Percentiles rank a stretch among this genome's conserved stretches.
Evolutionary conservation across 1,140 invertebrate species (phyloP).

Genomic region (Drosophila pseudoananassae): DNA sequence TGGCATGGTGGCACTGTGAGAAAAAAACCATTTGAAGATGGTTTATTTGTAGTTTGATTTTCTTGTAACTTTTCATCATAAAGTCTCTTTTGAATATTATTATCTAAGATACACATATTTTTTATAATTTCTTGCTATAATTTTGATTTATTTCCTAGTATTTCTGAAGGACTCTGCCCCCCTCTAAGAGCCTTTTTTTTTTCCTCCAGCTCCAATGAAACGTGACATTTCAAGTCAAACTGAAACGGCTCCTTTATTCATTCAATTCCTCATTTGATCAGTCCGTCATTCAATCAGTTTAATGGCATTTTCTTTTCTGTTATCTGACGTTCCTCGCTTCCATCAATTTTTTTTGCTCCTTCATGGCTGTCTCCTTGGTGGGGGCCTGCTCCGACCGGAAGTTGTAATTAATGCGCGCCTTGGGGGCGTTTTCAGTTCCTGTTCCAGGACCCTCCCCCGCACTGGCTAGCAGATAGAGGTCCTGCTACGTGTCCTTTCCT

Average conservation of each 20-base stretch:
- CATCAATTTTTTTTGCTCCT: slow-evolving; percentile 21
- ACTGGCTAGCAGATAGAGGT: slow-evolving; percentile 22
- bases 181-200: slow-evolving; percentile 17
- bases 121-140: background rate
- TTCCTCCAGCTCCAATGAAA: slow-evolving; percentile 18
- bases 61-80: background rate
- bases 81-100: background rate
- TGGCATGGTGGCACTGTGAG: slow-evolving; percentile 15
- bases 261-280: slow-evolving; percentile 61
- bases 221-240: slow-evolving; percentile 72
- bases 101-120: no score
- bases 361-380: slow-evolving; percentile 24
- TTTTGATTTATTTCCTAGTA: slow-evolving; percentile 1
- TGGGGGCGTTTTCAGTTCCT: slow-evolving; percentile 64
- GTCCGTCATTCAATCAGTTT: slow-evolving; percentile 72
- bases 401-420: slow-evolving; percentile 79
- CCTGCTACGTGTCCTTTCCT: slow-evolving; percentile 46
- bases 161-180: background rate
- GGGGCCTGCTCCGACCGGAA: slow-evolving; percentile 55
- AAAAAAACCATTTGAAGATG: slow-evolving; percentile 1
- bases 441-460: background rate
- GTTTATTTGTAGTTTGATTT: background rate
- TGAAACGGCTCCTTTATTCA: slow-evolving; percentile 43
- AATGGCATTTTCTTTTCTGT: slow-evolving; percentile 53
- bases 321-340: slow-evolving; percentile 39